Conservation (phyloP, 1,140 invertebrate genomes). For the Ostrea denselamellosa region DNA sequence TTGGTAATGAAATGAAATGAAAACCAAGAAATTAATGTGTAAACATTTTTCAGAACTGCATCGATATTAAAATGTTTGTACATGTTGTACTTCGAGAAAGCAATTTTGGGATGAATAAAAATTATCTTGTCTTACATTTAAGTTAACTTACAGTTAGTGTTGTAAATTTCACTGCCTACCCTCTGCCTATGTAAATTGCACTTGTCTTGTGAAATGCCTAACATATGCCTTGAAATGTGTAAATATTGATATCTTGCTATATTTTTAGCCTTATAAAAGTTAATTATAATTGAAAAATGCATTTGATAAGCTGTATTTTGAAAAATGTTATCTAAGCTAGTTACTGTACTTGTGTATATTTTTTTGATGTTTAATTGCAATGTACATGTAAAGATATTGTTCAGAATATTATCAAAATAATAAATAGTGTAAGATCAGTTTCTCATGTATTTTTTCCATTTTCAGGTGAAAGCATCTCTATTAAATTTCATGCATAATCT, state of each 20-base stretch:
- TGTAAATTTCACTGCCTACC: slow-evolving; percentile 7
- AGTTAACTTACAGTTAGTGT: no score
- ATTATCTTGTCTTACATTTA: no score
- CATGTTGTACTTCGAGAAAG: background rate
- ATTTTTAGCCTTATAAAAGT: background rate
- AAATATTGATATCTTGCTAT: background rate
- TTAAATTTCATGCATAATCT: slow-evolving; percentile 79
- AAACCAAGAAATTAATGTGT: background rate
- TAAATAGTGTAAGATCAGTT: background rate
- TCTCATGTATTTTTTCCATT: background rate
- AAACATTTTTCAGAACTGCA: background rate
- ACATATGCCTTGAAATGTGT: background rate
- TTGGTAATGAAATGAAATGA: background rate
- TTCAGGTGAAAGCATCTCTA: slow-evolving; percentile 78
- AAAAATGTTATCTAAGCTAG: background rate
- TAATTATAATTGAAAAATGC: no score
- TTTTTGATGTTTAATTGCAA: no score
- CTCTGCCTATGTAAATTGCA: slow-evolving; percentile 1
- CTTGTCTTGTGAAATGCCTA: background rate
- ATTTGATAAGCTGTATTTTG: background rate
- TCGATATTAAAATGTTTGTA: background rate
- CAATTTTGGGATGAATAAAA: no score
- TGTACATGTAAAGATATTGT: no score
- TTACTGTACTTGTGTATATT: no score
- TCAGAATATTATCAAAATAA: background rate